A percentile compares a stretch with the other conserved stretches of the same genome.
These are phyloP conservation scores for Tiaroga cobitis DNA, from an alignment of 2,797 vertebrate genomes.

Conservation along the genomic window DNA sequence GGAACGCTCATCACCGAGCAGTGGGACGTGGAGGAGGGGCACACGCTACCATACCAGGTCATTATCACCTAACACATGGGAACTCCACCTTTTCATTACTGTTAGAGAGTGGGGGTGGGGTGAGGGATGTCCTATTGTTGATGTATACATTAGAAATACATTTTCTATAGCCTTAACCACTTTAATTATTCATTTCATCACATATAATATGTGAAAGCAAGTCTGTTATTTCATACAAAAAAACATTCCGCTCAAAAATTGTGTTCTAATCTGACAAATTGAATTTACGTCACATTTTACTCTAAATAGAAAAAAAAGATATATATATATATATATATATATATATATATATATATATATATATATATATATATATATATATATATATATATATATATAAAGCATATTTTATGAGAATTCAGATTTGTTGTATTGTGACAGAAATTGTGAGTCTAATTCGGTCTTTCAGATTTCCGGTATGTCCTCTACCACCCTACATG, in stretches of 20 bases:
- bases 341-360: no score
- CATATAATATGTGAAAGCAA: neutral
- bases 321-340: no score
- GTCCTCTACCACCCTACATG: neutral
- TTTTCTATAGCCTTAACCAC: neutral
- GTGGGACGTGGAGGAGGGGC: conserved; percentile 27
- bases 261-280: neutral
- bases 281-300: neutral
- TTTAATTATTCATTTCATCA: neutral
- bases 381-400: no score
- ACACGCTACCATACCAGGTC: conserved; percentile 48
- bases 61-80: conserved; percentile 60
- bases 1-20: conserved; percentile 2
- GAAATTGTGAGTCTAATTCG: neutral
- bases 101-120: conserved; percentile 16
- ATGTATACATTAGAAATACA: neutral
- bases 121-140: conserved; percentile 19
- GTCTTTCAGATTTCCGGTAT: neutral
- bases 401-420: neutral
- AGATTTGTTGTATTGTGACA: neutral
- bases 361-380: no score
- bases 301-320: no score
- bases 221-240: neutral
- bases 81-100: conserved; percentile 34
- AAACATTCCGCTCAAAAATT: neutral